These are phyloP conservation scores for Dreissena rostriformis DNA, from an alignment of 1,140 invertebrate genomes.

Conservation along the genomic window DNA sequence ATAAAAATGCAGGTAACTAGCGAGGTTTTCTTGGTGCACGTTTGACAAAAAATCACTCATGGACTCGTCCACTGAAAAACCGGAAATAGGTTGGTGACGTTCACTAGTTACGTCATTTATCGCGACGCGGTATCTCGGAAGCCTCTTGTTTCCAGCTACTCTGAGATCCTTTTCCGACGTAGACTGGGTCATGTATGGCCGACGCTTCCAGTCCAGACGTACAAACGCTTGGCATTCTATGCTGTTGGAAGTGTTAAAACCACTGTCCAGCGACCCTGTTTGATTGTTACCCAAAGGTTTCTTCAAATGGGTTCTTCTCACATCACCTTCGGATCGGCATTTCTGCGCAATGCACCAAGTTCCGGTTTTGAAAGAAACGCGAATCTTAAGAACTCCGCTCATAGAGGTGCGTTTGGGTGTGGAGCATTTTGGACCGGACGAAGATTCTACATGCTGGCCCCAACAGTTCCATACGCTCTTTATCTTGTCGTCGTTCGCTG, in stretches of 20 bases:
- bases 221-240: not conserved
- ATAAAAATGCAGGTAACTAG: slow-evolving; percentile 32
- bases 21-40: slow-evolving; percentile 39
- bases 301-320: not conserved
- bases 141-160: not conserved
- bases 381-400: not conserved
- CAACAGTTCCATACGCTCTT: slow-evolving; percentile 25
- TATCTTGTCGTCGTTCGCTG: slow-evolving; percentile 29
- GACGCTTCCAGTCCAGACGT: slow-evolving; percentile 29
- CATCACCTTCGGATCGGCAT: slow-evolving; percentile 34
- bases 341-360: not conserved
- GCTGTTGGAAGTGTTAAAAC: not conserved
- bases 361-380: not conserved
- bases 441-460: not conserved
- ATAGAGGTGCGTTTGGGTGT: slow-evolving; percentile 22
- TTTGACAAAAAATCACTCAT: slow-evolving; percentile 52
- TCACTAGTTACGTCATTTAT: slow-evolving; percentile 7
- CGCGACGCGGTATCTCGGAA: slow-evolving; percentile 44
- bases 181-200: slow-evolving; percentile 37
- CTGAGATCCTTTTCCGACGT: slow-evolving; percentile 7
- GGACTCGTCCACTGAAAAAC: slow-evolving; percentile 40
- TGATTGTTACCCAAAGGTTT: slow-evolving; percentile 22
- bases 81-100: slow-evolving; percentile 13
- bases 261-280: slow-evolving; percentile 9
- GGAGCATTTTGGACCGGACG: slow-evolving; percentile 30